Conservation (phyloP, 2,888 invertebrate genomes). For the Drosophila villosipedis region DNA sequence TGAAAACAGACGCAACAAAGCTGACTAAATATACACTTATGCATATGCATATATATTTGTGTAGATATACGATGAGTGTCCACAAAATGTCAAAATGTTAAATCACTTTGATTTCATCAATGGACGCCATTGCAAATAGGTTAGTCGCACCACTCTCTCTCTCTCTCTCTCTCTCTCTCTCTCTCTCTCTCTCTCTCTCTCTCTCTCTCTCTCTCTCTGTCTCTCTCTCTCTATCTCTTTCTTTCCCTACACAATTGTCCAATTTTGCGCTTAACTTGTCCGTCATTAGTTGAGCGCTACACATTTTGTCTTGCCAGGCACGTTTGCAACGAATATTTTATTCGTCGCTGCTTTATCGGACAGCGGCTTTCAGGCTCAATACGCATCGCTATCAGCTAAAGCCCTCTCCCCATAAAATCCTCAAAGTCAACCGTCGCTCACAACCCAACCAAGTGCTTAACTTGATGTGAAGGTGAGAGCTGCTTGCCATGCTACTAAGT, state of each 20-base stretch:
- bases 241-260: no score
- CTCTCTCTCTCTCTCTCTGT: not conserved
- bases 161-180: not conserved
- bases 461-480: constrained; percentile 40
- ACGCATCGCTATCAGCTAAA: constrained; percentile 23
- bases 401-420: constrained; percentile 2
- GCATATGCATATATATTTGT: not conserved
- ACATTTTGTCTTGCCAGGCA: constrained; percentile 49
- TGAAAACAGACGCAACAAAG: constrained; percentile 19
- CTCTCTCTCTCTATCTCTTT: not conserved
- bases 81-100: constrained; percentile 11
- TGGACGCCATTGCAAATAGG: constrained; percentile 19
- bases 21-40: not conserved
- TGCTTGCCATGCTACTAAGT: not conserved
- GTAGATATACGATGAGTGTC: not conserved
- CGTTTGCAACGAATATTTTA: constrained; percentile 45
- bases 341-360: constrained; percentile 26
- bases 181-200: not conserved
- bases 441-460: constrained; percentile 16
- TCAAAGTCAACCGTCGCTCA: constrained; percentile 4
- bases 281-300: constrained; percentile 7
- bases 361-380: constrained; percentile 44
- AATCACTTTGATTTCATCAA: constrained; percentile 45
- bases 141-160: not conserved
- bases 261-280: not conserved